phyloP scores from a whole-genome alignment of 2,797 vertebrate genomes.

The Anguilla obscura region DNA sequence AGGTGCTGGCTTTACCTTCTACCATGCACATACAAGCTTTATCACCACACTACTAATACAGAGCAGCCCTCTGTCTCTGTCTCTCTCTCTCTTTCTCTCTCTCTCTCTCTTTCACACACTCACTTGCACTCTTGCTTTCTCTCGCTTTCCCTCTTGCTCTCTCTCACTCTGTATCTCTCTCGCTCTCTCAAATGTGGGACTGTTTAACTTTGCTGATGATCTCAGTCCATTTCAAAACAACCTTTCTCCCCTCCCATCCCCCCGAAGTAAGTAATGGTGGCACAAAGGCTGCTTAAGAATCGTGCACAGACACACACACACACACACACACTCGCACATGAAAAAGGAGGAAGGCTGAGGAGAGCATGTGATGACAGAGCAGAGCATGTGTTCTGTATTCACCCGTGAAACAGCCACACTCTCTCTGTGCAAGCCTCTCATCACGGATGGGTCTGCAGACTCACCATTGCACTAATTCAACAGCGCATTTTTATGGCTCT shows the following conservation, averaged over 20 bases:
- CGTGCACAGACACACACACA: constrained; percentile 21
- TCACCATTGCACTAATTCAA: constrained; percentile 53
- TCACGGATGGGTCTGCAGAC: not conserved
- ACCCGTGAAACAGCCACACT: not conserved
- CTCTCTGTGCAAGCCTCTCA: not conserved
- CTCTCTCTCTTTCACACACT: constrained; percentile 31
- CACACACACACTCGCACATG: constrained; percentile 42
- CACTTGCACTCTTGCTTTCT: constrained; percentile 38
- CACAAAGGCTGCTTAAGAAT: constrained; percentile 16
- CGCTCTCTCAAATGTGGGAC: constrained; percentile 55
- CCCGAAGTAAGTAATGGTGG: not conserved
- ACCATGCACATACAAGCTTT: constrained; percentile 36
- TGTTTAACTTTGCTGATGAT: constrained; percentile 65
- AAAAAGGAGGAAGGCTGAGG: constrained; percentile 37
- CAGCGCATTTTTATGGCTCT: constrained; percentile 56
- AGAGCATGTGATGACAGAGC: constrained; percentile 58
- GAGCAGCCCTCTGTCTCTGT: constrained; percentile 39
- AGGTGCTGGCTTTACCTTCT: constrained; percentile 31
- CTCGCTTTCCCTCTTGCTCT: constrained; percentile 38
- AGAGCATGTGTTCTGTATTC: constrained; percentile 37
- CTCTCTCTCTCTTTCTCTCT: constrained; percentile 2
- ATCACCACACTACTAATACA: constrained; percentile 44
- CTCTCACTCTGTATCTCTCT: constrained; percentile 43
- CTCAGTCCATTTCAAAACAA: constrained; percentile 53
- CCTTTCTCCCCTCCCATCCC: not conserved